Percentiles rank a stretch among this genome's conserved stretches.
Evolutionary conservation across 1,140 invertebrate species (phyloP).

Genomic region (Nautilus pompilius): DNA sequence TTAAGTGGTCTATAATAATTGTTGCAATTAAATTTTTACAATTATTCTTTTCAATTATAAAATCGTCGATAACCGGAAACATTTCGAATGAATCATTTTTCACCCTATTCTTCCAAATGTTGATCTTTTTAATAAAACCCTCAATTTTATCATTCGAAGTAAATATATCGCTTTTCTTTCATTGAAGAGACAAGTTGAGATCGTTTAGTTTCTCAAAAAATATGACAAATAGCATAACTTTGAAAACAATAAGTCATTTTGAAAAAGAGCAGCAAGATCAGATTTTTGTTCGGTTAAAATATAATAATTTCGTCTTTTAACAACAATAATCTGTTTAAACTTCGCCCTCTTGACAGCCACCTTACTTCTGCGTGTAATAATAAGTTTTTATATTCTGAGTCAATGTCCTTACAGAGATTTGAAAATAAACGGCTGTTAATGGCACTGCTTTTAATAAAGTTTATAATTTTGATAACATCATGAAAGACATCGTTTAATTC

Average conservation of each 20-base stretch:
- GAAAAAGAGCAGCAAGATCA: conserved; percentile 1
- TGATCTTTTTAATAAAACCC: conserved; percentile 4
- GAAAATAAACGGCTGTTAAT: background rate
- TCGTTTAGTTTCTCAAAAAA: background rate
- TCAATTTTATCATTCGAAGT: conserved; percentile 2
- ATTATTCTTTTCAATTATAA: background rate
- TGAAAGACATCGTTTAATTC: background rate
- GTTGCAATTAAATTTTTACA: background rate
- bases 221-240: background rate
- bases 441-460: background rate
- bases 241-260: background rate
- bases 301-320: background rate
- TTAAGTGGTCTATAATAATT: background rate
- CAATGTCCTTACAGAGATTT: background rate
- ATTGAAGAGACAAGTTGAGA: conserved; percentile 2
- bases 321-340: background rate
- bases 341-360: background rate
- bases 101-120: background rate
- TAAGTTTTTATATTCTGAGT: background rate
- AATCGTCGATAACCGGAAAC: background rate
- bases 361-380: background rate
- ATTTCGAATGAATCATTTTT: background rate
- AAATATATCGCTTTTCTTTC: background rate
- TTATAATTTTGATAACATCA: background rate
- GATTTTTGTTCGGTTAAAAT: background rate